These are phyloP conservation scores for Brachionus koreanus DNA, from an alignment of 1,140 invertebrate species.

Conservation along the genomic window DNA sequence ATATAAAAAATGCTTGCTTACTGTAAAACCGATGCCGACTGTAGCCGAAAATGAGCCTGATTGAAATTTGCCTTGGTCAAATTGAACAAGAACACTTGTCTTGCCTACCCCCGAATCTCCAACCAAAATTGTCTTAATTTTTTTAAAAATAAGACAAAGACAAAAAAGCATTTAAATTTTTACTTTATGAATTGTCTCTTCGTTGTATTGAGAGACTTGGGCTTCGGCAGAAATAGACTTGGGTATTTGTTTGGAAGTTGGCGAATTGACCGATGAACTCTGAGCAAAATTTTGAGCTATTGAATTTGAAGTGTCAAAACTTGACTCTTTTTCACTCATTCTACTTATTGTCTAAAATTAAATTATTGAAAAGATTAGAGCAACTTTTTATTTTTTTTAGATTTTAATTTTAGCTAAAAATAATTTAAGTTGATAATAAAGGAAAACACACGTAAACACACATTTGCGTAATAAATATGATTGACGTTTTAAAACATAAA, in stretches of 20 bases:
- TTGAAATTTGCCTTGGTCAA: conserved; percentile 81
- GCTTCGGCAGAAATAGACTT: not conserved
- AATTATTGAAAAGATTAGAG: not conserved
- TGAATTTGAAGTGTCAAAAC: not conserved
- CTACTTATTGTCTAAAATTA: not conserved
- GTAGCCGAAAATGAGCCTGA: conserved; percentile 41
- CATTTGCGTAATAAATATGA: not conserved
- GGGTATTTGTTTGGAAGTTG: not conserved
- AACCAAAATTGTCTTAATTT: conserved; percentile 74
- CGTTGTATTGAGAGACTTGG: not conserved
- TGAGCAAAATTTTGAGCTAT: conserved; percentile 12
- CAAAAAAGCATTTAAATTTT: conserved; percentile 59
- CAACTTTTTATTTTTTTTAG: not conserved
- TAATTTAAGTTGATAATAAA: not conserved
- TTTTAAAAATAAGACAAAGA: not conserved
- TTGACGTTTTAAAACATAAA: not conserved
- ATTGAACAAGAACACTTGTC: conserved; percentile 86
- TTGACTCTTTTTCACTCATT: conserved; percentile 9
- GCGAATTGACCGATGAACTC: not conserved
- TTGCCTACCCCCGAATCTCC: conserved; percentile 89
- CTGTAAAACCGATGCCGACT: conserved; percentile 66
- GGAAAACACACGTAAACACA: not conserved
- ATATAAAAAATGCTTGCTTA: conserved; percentile 59
- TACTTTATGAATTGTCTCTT: conserved; percentile 41
- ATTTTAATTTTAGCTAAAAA: not conserved